phyloP scores from a whole-genome alignment of 1,140 invertebrate species.

The Drosophila elegans region DNA sequence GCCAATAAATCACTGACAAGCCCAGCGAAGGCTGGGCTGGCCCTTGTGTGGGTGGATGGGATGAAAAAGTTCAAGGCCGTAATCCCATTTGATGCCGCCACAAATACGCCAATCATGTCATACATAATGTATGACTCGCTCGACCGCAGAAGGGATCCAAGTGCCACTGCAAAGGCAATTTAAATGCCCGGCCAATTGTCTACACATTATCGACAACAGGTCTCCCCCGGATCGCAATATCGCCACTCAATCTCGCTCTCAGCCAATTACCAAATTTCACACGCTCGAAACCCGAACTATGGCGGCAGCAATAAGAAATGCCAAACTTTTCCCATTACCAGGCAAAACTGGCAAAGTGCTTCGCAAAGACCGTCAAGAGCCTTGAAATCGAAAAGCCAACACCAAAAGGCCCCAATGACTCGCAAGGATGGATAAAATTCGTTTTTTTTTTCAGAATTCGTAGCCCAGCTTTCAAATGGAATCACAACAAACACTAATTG shows the following conservation, averaged over 20 bases:
- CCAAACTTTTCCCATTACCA: constrained; percentile 75
- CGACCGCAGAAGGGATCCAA: constrained; percentile 7
- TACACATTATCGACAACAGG: constrained; percentile 55
- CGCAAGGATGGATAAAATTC: constrained; percentile 27
- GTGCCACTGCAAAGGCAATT: constrained; percentile 22
- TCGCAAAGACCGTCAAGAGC: constrained; percentile 40
- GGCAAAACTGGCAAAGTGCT: constrained; percentile 48
- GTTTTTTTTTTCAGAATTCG: constrained; percentile 43
- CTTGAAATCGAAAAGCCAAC: constrained; percentile 44
- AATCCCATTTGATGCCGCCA: constrained; percentile 75
- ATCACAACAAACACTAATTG: constrained; percentile 79
- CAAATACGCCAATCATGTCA: constrained; percentile 79
- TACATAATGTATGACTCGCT: constrained; percentile 66
- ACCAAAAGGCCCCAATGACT: constrained; percentile 10
- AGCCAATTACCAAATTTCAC: constrained; percentile 66
- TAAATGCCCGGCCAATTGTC: constrained; percentile 60
- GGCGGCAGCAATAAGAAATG: constrained; percentile 27
- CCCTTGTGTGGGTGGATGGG: constrained; percentile 17
- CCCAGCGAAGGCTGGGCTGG: constrained; percentile 29
- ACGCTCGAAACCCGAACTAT: constrained; percentile 46
- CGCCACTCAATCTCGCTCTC: constrained; percentile 18
- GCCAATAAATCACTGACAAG: constrained; percentile 81
- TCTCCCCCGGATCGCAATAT: constrained; percentile 7
- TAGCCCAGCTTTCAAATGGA: constrained; percentile 52
- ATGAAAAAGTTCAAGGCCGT: constrained; percentile 75